Percentiles rank a stretch among this genome's conserved stretches.
Conservation (phyloP, 2,888 invertebrate species). For the Melinaea marsaeus region DNA sequence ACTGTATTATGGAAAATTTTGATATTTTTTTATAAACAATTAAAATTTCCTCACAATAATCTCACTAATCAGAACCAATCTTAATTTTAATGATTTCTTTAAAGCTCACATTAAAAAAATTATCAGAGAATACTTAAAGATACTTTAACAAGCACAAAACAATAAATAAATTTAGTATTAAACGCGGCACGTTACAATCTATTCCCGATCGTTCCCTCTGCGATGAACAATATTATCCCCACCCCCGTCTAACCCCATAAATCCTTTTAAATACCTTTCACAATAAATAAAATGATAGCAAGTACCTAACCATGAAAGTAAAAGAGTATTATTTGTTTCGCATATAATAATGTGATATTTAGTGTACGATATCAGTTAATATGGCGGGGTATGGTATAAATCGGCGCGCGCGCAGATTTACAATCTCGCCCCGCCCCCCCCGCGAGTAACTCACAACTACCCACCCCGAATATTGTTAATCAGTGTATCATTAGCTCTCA, state of each 20-base stretch:
- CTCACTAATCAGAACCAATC: too few species aligned
- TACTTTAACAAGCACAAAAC: background rate
- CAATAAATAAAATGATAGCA: constrained; percentile 57
- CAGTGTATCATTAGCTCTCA: constrained; percentile 73
- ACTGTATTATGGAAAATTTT: too few species aligned
- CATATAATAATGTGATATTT: constrained; percentile 77
- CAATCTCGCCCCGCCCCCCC: constrained; percentile 64
- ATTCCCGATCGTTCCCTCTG: background rate
- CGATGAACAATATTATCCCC: constrained; percentile 17
- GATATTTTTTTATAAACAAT: too few species aligned
- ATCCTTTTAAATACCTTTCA: constrained; percentile 53
- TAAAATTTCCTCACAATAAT: too few species aligned
- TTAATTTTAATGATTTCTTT: background rate
- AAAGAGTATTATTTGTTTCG: constrained; percentile 71
- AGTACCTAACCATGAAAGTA: constrained; percentile 40
- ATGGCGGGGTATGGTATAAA: constrained; percentile 71
- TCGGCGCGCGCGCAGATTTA: constrained; percentile 68
- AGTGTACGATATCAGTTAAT: constrained; percentile 75
- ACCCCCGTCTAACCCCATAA: constrained; percentile 28
- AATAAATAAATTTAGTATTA: background rate
- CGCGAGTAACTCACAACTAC: constrained; percentile 72
- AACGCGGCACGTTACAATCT: constrained; percentile 13
- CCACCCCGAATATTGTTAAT: constrained; percentile 77
- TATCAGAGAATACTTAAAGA: background rate
- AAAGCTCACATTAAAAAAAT: background rate